A percentile compares a stretch with the other conserved stretches of the same genome.
phyloP scores from a whole-genome alignment of 2,797 vertebrate genomes.

The Graptemys geographica region DNA sequence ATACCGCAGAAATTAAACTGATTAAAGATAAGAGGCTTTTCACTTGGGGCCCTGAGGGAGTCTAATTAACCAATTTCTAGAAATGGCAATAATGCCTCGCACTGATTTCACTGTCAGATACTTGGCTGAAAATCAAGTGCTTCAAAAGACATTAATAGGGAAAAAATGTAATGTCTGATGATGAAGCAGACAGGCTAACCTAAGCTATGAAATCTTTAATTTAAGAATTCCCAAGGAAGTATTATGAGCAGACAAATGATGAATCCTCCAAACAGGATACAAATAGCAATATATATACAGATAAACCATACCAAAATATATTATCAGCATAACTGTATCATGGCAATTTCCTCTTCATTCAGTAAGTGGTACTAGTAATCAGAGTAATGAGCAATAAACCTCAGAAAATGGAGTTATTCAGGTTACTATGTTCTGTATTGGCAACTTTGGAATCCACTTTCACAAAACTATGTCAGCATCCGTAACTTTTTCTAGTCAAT shows the following conservation, averaged over 20 bases:
- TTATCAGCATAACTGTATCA: slow-evolving; percentile 21
- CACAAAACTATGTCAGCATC: not conserved
- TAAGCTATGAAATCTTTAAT: slow-evolving; percentile 34
- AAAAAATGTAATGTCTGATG: slow-evolving; percentile 39
- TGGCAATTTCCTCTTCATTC: slow-evolving; percentile 46
- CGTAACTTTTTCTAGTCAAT: not conserved
- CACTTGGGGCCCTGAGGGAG: slow-evolving; percentile 46
- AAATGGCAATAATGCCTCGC: slow-evolving; percentile 39
- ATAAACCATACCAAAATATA: slow-evolving; percentile 11
- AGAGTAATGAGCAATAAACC: slow-evolving; percentile 51
- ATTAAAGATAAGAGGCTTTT: slow-evolving; percentile 62
- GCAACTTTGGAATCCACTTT: not conserved
- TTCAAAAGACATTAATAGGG: slow-evolving; percentile 49
- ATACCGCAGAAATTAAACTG: slow-evolving; percentile 64
- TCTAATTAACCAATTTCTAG: slow-evolving; percentile 62
- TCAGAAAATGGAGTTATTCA: slow-evolving; percentile 35
- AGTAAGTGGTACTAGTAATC: slow-evolving; percentile 19
- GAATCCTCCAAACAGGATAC: slow-evolving; percentile 36
- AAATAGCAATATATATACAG: slow-evolving; percentile 13
- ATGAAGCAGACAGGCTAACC: slow-evolving; percentile 34
- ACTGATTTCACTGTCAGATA: slow-evolving; percentile 59
- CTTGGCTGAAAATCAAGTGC: slow-evolving; percentile 70
- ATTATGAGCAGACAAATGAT: slow-evolving; percentile 16
- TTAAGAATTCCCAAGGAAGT: slow-evolving; percentile 54
- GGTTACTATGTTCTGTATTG: slow-evolving; percentile 24